Percentiles rank a stretch among this genome's conserved stretches.
phyloP scores from a whole-genome alignment of 64 coral and sea anemone species.

The Cladopsammia gracilis region DNA sequence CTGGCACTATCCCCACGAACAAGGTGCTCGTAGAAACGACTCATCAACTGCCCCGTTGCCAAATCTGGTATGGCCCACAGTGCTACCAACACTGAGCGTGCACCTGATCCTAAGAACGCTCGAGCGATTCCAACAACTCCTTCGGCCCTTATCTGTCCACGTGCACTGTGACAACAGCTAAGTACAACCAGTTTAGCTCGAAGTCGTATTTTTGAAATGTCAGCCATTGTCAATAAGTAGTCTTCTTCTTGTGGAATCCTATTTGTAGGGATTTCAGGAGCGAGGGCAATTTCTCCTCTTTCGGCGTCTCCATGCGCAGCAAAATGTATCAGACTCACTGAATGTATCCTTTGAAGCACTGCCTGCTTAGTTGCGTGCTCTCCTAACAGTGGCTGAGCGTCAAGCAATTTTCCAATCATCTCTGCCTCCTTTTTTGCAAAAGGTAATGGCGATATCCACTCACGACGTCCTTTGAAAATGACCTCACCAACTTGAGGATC shows the following conservation, averaged over 20 bases:
- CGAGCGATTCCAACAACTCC: background rate
- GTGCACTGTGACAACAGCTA: background rate
- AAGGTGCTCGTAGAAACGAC: background rate
- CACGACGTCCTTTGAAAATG: background rate
- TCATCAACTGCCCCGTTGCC: background rate
- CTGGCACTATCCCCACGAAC: background rate
- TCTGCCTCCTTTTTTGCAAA: background rate
- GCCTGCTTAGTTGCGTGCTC: slow-evolving; percentile 21
- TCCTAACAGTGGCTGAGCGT: background rate
- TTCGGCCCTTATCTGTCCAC: background rate
- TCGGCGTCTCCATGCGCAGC: slow-evolving; percentile 25
- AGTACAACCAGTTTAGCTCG: background rate
- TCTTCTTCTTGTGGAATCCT: background rate
- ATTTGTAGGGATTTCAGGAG: background rate
- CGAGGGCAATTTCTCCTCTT: slow-evolving; percentile 23
- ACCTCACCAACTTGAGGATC: slow-evolving; percentile 40
- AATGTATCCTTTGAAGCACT: background rate
- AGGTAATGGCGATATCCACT: background rate
- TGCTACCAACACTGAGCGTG: background rate
- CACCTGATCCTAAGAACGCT: background rate
- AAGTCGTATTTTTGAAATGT: background rate
- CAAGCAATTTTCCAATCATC: background rate
- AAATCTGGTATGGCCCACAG: background rate
- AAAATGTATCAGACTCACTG: slow-evolving; percentile 23
- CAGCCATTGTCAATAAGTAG: background rate